A percentile compares a stretch with the other conserved stretches of the same genome.
These are phyloP conservation scores for Harlomillsia oculata DNA, from an alignment of 1,140 invertebrate genomes.

Conservation along the genomic window DNA sequence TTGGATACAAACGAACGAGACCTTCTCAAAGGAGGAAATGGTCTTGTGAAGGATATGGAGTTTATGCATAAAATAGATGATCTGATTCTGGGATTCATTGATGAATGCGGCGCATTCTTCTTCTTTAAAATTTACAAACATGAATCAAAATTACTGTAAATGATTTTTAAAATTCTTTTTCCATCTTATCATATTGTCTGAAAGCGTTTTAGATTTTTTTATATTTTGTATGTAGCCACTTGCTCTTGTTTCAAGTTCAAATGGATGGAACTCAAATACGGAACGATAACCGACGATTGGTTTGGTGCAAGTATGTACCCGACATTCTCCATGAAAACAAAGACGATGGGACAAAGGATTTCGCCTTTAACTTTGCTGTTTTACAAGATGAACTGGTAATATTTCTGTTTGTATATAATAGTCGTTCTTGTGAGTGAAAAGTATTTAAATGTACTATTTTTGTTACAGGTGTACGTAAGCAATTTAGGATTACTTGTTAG, in stretches of 20 bases:
- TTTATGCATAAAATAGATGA: constrained; percentile 71
- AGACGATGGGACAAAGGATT: constrained; percentile 49
- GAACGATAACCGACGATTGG: constrained; percentile 51
- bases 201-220: neutral
- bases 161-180: neutral
- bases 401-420: constrained; percentile 38
- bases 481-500: constrained; percentile 48
- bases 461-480: constrained; percentile 52
- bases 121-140: constrained; percentile 64
- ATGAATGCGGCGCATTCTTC: constrained; percentile 68
- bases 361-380: constrained; percentile 66
- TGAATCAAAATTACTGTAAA: neutral
- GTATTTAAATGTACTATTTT: constrained; percentile 11
- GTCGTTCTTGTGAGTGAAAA: neutral
- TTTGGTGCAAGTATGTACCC: constrained; percentile 88
- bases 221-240: constrained; percentile 4
- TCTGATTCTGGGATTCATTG: constrained; percentile 73
- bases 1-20: constrained; percentile 60
- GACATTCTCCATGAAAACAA: constrained; percentile 38
- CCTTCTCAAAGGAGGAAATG: constrained; percentile 75
- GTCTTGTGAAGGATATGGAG: constrained; percentile 73
- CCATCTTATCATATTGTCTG: neutral
- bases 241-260: constrained; percentile 41
- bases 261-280: constrained; percentile 42
- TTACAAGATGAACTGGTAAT: constrained; percentile 63